Base-by-base conservation (phyloP, 2,113 vertebrate genomes). In the Sitta europaea region DNA sequence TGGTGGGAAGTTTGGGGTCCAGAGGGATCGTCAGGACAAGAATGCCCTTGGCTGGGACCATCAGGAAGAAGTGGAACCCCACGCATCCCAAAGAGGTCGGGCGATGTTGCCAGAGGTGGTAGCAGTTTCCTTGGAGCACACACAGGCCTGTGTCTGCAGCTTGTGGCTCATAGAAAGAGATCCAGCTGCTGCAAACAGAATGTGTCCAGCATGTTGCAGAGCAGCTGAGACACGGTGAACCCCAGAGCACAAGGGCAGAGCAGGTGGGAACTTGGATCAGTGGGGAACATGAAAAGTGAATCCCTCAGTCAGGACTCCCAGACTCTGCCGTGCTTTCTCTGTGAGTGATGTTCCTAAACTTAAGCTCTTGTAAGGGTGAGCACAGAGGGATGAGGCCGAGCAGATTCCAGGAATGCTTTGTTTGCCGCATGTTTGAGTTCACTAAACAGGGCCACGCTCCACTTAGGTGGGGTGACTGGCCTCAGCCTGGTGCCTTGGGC, bases 21-120 rank as follows among this genome's bases (percentile, higher is more conserved):
- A 99, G 96, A 98, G 96, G 81, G 98, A 98, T 53, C 98, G 97
- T 38, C 98, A 99, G 84, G 99, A 99, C 97, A 98, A 98, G 77
- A 96, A 97, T 43, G 98, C 98, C 59, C 55, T 97, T 29, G 95
- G 97, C 53, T 98, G 97, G 98, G 92, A 95, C 33, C 97, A 98
- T 66, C 97, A 97, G 70, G 98, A 98, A 40, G 94, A 97, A 14
- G 31, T 96, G 36, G 92, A 96, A 8, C 95, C 75, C 14, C 98
- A 98, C 0, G 40, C 95, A 11, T 98, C 98, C n/a, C 97, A 98
- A 38, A 98, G 88, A 97, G 98, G 97, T 98, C 29, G 2, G 88
- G 28, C 36, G 47, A 2, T 17, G 29, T 9, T 73, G 48, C 40
- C 63, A 47, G 63, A 59, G 21, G 14, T 22, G 19, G 24, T 5